These are phyloP conservation scores for Lagenorhynchus albirostris DNA, from an alignment of 2,113 vertebrate genomes.

Conservation along the genomic window DNA sequence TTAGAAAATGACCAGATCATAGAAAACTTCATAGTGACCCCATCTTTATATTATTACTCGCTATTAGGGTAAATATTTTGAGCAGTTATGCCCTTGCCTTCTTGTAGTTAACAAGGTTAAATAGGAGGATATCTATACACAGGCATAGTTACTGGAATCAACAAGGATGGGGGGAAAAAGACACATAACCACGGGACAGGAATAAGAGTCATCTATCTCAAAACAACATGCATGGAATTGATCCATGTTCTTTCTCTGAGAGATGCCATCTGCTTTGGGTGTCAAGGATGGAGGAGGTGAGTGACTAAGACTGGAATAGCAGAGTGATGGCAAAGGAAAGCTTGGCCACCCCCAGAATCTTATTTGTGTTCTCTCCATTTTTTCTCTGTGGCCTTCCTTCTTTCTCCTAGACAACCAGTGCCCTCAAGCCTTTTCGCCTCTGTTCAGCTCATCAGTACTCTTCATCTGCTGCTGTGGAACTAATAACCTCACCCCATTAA, in stretches of 20 bases:
- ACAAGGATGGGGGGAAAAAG: background rate
- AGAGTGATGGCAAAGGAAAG: background rate
- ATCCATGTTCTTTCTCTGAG: conserved; percentile 2
- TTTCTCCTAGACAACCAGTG: background rate
- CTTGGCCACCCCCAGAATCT: background rate
- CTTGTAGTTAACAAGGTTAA: background rate
- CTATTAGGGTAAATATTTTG: background rate
- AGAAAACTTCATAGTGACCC: background rate
- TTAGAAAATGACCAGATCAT: background rate
- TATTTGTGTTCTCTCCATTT: background rate
- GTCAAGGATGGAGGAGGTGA: background rate
- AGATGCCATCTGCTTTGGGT: background rate
- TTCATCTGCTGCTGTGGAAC: background rate
- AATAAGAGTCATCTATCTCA: background rate
- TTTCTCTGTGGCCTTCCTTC: background rate
- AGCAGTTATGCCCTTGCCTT: background rate
- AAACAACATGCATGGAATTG: background rate
- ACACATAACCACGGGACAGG: background rate
- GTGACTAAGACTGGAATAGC: background rate
- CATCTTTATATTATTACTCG: background rate
- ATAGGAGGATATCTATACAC: background rate
- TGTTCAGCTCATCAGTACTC: background rate
- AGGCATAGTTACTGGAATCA: background rate
- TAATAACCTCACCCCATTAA: background rate
- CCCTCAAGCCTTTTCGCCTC: background rate